These are phyloP conservation scores for Leucosticte australis DNA, from an alignment of 2,113 vertebrate species.

Conservation along the genomic window DNA sequence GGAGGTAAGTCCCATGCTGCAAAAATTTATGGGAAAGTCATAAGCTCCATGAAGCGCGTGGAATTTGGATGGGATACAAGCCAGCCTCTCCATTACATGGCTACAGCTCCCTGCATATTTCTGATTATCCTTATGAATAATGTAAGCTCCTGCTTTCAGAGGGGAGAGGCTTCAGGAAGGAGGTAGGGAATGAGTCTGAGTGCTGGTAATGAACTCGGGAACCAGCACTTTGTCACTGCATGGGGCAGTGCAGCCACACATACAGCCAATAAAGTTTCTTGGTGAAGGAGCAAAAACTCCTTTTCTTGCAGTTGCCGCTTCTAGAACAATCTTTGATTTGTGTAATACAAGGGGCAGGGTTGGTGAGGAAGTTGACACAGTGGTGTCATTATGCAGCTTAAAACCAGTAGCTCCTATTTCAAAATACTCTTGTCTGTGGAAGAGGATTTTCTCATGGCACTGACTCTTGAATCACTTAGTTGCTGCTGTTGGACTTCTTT, in stretches of 20 bases:
- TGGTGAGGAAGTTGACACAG: background rate
- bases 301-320: background rate
- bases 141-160: slow-evolving; percentile 41
- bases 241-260: background rate
- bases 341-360: background rate
- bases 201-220: background rate
- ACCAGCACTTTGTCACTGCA: background rate
- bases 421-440: background rate
- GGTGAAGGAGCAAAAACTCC: background rate
- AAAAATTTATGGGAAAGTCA: slow-evolving; percentile 34
- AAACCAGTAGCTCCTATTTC: background rate
- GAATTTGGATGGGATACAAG: slow-evolving; percentile 41
- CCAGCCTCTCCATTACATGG: slow-evolving; percentile 52
- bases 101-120: slow-evolving; percentile 45
- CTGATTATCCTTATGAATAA: slow-evolving; percentile 64
- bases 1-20: background rate
- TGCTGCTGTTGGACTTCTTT: background rate
- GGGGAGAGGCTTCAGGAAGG: background rate
- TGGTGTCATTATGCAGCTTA: background rate
- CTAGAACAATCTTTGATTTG: background rate
- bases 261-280: background rate
- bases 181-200: slow-evolving; percentile 3
- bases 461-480: background rate
- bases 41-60: slow-evolving; percentile 40
- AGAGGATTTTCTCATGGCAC: background rate